Evolutionary conservation across 2,113 vertebrate genomes (phyloP).

Genomic region (Calypte anna): DNA sequence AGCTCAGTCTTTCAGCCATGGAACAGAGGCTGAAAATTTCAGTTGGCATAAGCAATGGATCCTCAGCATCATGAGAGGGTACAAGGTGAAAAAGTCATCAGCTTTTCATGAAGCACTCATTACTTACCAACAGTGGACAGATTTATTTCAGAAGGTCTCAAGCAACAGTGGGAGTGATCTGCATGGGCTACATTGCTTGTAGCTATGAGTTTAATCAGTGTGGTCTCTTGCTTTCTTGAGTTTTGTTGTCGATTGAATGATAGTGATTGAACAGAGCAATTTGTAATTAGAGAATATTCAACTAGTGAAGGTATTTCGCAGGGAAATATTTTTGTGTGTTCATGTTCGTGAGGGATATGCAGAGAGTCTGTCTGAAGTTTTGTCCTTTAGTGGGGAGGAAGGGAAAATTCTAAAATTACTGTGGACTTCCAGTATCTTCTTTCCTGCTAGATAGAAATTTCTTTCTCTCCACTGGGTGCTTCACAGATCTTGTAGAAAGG

Average conservation of each 20-base stretch:
- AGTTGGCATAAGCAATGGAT: neutral
- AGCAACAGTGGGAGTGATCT: neutral
- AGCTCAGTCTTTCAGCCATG: neutral
- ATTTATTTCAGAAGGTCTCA: neutral
- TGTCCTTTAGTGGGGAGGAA: neutral
- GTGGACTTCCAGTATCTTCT: neutral
- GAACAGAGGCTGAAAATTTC: neutral
- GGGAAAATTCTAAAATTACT: neutral
- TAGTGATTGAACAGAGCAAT: neutral
- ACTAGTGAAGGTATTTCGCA: neutral
- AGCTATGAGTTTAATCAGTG: neutral
- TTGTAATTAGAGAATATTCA: slow-evolving; percentile 23
- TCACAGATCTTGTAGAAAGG: neutral
- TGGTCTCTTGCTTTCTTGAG: neutral
- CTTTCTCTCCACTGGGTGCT: neutral
- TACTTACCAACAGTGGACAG: neutral
- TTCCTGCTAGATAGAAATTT: slow-evolving; percentile 51
- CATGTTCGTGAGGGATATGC: neutral
- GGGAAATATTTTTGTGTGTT: neutral
- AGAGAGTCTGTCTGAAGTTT: neutral
- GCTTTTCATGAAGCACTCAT: neutral
- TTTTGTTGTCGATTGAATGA: neutral
- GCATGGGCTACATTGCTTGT: neutral
- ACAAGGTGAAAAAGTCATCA: neutral
- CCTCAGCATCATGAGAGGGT: neutral